These are phyloP conservation scores for Microcebus jonahi DNA, from an alignment of 2,113 vertebrate genomes.

Conservation along the genomic window DNA sequence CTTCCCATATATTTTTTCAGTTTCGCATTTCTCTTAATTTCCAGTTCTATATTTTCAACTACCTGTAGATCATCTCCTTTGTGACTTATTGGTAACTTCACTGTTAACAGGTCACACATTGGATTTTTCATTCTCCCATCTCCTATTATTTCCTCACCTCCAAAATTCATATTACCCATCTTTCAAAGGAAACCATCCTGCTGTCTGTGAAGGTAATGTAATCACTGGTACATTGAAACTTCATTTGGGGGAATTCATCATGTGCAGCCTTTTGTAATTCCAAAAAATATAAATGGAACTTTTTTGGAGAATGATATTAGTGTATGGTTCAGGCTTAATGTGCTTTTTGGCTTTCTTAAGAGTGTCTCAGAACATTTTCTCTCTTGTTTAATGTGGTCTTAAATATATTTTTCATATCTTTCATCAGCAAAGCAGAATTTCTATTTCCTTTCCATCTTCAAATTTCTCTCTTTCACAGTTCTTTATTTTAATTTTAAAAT, in stretches of 20 bases:
- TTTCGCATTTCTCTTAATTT: background rate
- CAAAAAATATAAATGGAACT: background rate
- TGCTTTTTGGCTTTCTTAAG: slow-evolving; percentile 10
- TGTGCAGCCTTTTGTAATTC: background rate
- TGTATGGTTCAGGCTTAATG: background rate
- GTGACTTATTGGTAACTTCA: background rate
- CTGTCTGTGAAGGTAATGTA: background rate
- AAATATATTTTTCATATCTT: slow-evolving; percentile 7
- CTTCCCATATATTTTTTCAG: background rate
- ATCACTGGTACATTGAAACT: background rate
- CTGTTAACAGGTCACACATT: background rate
- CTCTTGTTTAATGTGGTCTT: background rate
- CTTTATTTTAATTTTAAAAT: too few relatives aligned
- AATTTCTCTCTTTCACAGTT: background rate
- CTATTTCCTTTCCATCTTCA: background rate
- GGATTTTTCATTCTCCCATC: background rate
- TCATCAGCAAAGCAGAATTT: background rate
- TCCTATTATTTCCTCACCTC: background rate
- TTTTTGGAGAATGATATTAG: background rate
- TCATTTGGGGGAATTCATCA: background rate
- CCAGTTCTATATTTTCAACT: background rate
- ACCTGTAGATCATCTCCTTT: background rate
- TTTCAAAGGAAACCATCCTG: slow-evolving; percentile 14
- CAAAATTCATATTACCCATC: background rate
- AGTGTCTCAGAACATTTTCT: background rate